A percentile compares a stretch with the other conserved stretches of the same genome.
Evolutionary conservation across 2,113 vertebrate genomes (phyloP).

Genomic region (Phylloscopus whistleri): DNA sequence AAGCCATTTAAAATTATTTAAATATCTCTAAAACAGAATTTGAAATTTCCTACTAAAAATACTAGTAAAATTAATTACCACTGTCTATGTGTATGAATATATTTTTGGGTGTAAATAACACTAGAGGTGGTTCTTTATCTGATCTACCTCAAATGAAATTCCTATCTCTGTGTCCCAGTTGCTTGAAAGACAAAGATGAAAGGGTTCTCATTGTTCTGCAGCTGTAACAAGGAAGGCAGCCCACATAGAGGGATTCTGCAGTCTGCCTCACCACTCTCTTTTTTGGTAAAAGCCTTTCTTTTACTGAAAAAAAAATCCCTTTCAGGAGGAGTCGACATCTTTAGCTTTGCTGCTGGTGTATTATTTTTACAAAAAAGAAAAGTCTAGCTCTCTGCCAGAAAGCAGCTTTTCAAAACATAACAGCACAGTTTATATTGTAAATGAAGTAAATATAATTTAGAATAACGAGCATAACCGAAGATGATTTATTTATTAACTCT

Average conservation of each 20-base stretch:
- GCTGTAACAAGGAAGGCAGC: neutral
- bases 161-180: neutral
- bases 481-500: neutral
- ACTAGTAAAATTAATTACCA: neutral
- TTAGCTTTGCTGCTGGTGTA: neutral
- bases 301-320: neutral
- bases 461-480: neutral
- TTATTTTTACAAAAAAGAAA: neutral
- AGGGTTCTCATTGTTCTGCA: neutral
- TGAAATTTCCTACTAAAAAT: neutral
- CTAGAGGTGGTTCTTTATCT: neutral
- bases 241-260: neutral
- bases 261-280: neutral
- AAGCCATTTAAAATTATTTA: neutral
- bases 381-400: neutral
- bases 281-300: neutral
- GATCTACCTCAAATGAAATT: neutral
- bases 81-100: neutral
- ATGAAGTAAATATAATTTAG: neutral
- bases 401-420: conserved; percentile 9
- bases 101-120: neutral
- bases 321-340: accelerated
- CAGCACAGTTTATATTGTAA: neutral
- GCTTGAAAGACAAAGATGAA: neutral
- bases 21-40: neutral